Evolutionary conservation across 2,113 vertebrate species (phyloP).

Genomic region (Thunnus thynnus): DNA sequence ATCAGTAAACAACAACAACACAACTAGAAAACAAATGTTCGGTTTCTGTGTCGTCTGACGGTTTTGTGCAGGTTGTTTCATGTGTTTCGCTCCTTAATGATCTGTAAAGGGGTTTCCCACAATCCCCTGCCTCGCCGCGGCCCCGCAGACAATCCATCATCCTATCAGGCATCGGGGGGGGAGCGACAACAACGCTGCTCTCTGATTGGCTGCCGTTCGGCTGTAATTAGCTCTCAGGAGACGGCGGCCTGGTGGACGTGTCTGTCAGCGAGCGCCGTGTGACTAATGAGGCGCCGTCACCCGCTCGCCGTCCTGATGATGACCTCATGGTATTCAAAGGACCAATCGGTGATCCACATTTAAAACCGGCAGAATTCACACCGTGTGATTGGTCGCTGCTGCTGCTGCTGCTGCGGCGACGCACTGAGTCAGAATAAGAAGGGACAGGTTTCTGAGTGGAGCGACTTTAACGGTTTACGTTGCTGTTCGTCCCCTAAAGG

Average conservation of each 20-base stretch:
- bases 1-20: too few relatives aligned
- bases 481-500: too few relatives aligned
- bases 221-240: conserved; percentile 46
- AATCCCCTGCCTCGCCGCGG: neutral
- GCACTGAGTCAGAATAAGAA: too few relatives aligned
- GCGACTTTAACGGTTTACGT: too few relatives aligned
- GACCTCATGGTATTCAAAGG: too few relatives aligned
- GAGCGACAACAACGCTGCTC: neutral
- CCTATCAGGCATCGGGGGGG: neutral
- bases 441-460: too few relatives aligned
- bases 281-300: conserved; percentile 21
- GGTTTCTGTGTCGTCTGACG: too few relatives aligned
- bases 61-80: too few relatives aligned
- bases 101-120: conserved; percentile 5
- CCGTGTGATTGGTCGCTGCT: too few relatives aligned
- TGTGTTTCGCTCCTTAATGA: neutral
- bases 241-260: neutral
- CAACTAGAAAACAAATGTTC: too few relatives aligned
- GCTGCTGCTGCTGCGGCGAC: too few relatives aligned
- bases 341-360: neutral
- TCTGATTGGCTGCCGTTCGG: conserved; percentile 19
- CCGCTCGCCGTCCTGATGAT: neutral
- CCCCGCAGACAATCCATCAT: conserved; percentile 31
- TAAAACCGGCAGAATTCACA: too few relatives aligned
- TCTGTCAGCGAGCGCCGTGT: neutral